Conservation (phyloP, 2,113 vertebrate genomes). For the Coptodon rendalli region DNA sequence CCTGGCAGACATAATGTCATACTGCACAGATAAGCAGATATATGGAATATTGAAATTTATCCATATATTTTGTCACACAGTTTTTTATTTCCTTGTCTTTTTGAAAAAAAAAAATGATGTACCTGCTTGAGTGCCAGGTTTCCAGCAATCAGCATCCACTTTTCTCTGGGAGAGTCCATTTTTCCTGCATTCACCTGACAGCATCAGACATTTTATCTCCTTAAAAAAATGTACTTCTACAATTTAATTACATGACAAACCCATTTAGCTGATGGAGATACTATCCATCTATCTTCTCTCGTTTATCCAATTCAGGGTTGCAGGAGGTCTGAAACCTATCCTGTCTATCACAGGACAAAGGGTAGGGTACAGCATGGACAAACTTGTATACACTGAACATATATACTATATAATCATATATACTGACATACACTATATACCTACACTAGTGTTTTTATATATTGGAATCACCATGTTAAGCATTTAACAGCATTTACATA, state of each 20-base stretch:
- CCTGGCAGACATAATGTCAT: not conserved
- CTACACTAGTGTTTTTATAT: too few species aligned
- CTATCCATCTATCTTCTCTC: not conserved
- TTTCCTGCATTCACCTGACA: slow-evolving; percentile 85
- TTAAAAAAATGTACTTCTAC: not conserved
- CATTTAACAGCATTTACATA: not conserved
- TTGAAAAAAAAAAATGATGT: not conserved
- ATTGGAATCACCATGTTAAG: not conserved
- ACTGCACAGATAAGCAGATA: not conserved
- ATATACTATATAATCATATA: too few species aligned
- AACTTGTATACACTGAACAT: too few species aligned
- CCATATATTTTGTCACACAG: not conserved
- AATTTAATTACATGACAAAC: not conserved
- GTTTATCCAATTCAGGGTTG: not conserved
- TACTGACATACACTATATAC: too few species aligned
- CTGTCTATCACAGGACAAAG: not conserved
- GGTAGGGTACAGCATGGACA: not conserved
- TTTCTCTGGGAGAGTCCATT: slow-evolving; percentile 76
- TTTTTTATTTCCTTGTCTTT: not conserved
- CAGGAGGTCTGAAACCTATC: not conserved
- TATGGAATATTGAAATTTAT: not conserved
- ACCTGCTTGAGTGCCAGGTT: slow-evolving; percentile 93
- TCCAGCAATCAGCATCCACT: slow-evolving; percentile 79
- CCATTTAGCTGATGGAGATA: not conserved
- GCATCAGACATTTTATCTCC: not conserved